These are phyloP conservation scores for Baronia brevicornis DNA, from an alignment of 2,888 invertebrate genomes.

Conservation along the genomic window DNA sequence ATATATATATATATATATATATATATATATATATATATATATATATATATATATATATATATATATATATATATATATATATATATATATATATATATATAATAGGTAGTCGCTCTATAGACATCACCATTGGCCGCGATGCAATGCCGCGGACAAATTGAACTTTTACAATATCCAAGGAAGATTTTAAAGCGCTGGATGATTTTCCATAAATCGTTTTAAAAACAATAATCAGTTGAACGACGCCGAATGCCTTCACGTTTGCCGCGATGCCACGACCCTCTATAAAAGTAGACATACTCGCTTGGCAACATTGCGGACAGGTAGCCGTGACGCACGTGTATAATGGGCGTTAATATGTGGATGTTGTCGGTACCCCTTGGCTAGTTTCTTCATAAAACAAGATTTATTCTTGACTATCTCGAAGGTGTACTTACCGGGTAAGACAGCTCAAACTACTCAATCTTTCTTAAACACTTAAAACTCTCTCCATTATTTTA, in stretches of 20 bases:
- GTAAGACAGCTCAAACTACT: too few relatives aligned
- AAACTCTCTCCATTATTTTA: too few relatives aligned
- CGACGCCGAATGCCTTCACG: constrained; percentile 33
- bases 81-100: too few relatives aligned
- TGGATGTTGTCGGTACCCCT: constrained; percentile 2
- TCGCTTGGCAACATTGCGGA: constrained; percentile 28
- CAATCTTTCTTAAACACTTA: too few relatives aligned
- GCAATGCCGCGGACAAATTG: too few relatives aligned
- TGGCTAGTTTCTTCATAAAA: background rate
- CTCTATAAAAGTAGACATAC: constrained; percentile 31
- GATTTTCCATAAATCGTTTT: constrained; percentile 17
- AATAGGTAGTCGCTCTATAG: too few relatives aligned
- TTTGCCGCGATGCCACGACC: constrained; percentile 16
- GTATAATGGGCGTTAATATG: constrained; percentile 6
- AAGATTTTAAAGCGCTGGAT: constrained; percentile 13
- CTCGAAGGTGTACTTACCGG: too few relatives aligned
- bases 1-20: too few relatives aligned
- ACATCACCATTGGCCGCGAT: too few relatives aligned
- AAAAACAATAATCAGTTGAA: constrained; percentile 21
- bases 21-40: too few relatives aligned
- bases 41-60: too few relatives aligned
- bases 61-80: too few relatives aligned
- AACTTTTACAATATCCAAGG: constrained; percentile 7
- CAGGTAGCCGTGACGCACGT: constrained; percentile 4
- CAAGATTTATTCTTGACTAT: constrained; percentile 1